Evolutionary conservation across 1,140 invertebrate genomes (phyloP).

Genomic region (Cydia amplana): DNA sequence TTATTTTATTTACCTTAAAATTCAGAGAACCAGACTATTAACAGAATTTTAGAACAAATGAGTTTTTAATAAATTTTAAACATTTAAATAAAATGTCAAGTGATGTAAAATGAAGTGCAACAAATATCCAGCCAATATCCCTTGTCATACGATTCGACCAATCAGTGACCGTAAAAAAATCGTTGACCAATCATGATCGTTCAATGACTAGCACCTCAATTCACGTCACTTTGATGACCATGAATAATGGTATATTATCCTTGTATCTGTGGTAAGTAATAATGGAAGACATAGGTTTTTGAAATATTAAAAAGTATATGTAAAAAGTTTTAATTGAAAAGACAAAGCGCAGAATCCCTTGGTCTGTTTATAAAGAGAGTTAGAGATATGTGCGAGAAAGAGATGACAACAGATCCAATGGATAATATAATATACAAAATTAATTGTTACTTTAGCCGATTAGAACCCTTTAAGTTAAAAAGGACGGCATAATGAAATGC

Average conservation of each 20-base stretch:
- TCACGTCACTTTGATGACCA: slow-evolving; percentile 7
- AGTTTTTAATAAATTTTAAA: not conserved
- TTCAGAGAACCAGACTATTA: slow-evolving; percentile 9
- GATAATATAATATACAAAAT: not conserved
- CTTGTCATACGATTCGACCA: slow-evolving; percentile 7
- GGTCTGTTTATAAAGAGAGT: not conserved
- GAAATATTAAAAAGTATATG: not conserved
- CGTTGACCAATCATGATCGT: slow-evolving; percentile 6
- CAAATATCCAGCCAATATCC: slow-evolving; percentile 18
- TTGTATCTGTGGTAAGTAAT: not conserved
- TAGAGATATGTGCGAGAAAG: not conserved
- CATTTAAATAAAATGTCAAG: not conserved
- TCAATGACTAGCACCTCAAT: slow-evolving; percentile 7
- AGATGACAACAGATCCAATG: not conserved
- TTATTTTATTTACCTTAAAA: not conserved
- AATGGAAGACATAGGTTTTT: not conserved
- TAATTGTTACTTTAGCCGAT: slow-evolving; percentile 9
- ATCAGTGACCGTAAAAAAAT: not conserved
- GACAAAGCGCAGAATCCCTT: not conserved
- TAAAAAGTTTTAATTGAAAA: not conserved
- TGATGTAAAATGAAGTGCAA: slow-evolving; percentile 15
- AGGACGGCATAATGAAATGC: slow-evolving; percentile 26
- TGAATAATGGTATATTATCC: not conserved
- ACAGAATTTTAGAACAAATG: not conserved
- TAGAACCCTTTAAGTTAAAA: slow-evolving; percentile 1